A percentile compares a stretch with the other conserved stretches of the same genome.
These are phyloP conservation scores for Fopius arisanus DNA, from an alignment of 1,140 invertebrate genomes.

Conservation along the genomic window DNA sequence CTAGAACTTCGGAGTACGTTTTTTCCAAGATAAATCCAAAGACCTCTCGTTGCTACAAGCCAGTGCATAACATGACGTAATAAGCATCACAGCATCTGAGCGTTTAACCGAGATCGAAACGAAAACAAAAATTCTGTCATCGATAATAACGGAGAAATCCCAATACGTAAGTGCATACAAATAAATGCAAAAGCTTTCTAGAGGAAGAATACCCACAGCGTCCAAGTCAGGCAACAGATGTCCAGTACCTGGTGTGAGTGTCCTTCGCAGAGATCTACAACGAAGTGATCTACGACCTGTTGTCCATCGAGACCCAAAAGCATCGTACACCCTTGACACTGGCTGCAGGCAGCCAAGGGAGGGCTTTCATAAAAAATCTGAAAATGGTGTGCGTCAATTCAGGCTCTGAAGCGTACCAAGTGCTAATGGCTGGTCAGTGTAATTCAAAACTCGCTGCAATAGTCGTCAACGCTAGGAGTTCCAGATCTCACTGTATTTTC, in stretches of 20 bases:
- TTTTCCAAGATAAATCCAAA: conserved; percentile 67
- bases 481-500: conserved; percentile 89
- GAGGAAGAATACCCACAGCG: conserved; percentile 53
- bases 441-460: conserved; percentile 87
- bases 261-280: conserved; percentile 95
- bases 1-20: conserved; percentile 79
- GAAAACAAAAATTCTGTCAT: conserved; percentile 53
- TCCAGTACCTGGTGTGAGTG: conserved; percentile 75
- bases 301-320: conserved; percentile 66
- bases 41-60: conserved; percentile 57
- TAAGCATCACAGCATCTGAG: conserved; percentile 53
- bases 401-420: conserved; percentile 80
- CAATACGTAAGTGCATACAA: conserved; percentile 58
- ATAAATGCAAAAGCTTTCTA: conserved; percentile 63
- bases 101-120: conserved; percentile 56
- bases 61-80: conserved; percentile 62
- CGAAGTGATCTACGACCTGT: conserved; percentile 87
- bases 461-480: conserved; percentile 83
- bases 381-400: conserved; percentile 78
- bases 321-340: conserved; percentile 66
- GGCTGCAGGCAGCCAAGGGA: conserved; percentile 70
- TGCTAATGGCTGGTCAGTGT: conserved; percentile 80
- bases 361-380: conserved; percentile 80
- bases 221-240: conserved; percentile 42
- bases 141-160: too few relatives aligned